A percentile compares a stretch with the other conserved stretches of the same genome.
These are phyloP conservation scores for Orchesella cincta DNA, from an alignment of 1,140 invertebrate genomes.

Conservation along the genomic window DNA sequence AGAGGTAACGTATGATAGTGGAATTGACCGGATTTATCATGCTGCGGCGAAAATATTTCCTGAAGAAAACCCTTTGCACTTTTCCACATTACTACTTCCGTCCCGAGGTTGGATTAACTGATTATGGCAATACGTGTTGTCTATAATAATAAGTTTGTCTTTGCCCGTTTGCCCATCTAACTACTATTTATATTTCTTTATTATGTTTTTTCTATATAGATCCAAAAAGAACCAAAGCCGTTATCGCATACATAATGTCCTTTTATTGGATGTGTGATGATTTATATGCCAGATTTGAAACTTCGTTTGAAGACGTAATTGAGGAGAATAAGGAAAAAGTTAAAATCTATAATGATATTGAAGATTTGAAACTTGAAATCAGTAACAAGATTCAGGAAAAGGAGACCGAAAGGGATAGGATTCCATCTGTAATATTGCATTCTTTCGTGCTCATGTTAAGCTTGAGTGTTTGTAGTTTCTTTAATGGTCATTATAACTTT, in stretches of 20 bases:
- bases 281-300: not conserved
- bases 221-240: not conserved
- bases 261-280: not conserved
- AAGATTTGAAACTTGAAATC: not conserved
- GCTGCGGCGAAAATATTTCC: not conserved
- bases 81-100: not conserved
- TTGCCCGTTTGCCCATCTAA: not conserved
- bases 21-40: not conserved
- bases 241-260: not conserved
- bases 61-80: not conserved
- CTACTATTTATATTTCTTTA: not conserved
- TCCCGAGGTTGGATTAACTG: not conserved
- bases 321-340: not conserved
- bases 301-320: not conserved
- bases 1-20: not conserved
- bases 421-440: not conserved
- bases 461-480: not conserved
- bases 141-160: not conserved
- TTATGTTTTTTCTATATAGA: not conserved
- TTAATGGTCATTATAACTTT: not conserved
- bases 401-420: not conserved
- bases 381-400: not conserved
- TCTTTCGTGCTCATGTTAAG: not conserved
- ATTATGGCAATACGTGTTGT: not conserved
- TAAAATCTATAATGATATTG: not conserved